Base-by-base conservation (phyloP, 2,888 invertebrate genomes). In the Gymnosoma rotundatum region DNA sequence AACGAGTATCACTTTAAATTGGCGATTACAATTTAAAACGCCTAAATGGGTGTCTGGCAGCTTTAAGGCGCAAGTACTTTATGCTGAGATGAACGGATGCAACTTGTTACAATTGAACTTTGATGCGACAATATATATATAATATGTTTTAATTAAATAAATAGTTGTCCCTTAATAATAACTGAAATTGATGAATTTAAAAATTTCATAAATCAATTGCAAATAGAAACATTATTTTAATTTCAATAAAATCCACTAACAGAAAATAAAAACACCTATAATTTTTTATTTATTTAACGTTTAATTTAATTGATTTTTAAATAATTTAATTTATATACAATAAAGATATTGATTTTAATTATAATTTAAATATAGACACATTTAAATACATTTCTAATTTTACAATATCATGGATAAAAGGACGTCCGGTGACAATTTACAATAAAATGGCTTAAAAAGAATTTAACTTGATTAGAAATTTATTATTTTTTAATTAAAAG, bases 211-310 rank as follows among this genome's bases (percentile, higher is more conserved):
- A 66, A 73, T 64, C 52, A 66, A 42, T 20, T 18, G 12, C 66
- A 16, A 42, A 45, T 50, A 42, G 50, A 73, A 60, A 12, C 18
- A 52, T 67, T 42, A 16, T 45, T 25, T 58, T 67, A 60, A 52
- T 67, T 67, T 7, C 21, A 21, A 82, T 56, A 50, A 36, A 64
- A 78, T 45, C 42, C 61, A 63, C 52, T 78, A 63, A 63, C 54
- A 54, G 54, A 67, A 73, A 79, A 74, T 60, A 64, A 74, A 78
- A 74, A 72, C 66, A 78, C 70, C 70, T 45, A 64, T 21, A 52
- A 48, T n/a, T 56, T 18, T 56, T 18, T 63, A 18, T 66, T 52
- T 79, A 25, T 64, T 25, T 56, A 78, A 79, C 73, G 60, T 79
- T 66, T 64, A 72, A 58, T 72, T 54, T 61, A 78, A 63, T 70